Conservation (phyloP, 2,113 vertebrate genomes). For the Eptesicus fuscus region DNA sequence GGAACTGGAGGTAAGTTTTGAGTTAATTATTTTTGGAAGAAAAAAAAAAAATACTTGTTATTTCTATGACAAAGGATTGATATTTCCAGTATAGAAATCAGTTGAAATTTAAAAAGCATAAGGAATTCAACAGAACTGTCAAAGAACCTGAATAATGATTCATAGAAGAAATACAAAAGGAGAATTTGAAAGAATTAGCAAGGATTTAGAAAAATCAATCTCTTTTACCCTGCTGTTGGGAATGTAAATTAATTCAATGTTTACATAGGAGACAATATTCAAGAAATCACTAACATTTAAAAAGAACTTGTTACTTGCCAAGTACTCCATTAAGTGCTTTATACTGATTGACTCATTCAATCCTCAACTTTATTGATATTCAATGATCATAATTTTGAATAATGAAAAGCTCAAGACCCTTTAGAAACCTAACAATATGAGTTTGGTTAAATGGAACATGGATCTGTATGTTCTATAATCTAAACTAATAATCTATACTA, state of each 20-base stretch:
- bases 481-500: not conserved
- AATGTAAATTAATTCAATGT: conserved; percentile 21
- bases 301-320: not conserved
- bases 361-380: not conserved
- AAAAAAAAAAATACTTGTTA: not conserved
- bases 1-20: conserved; percentile 95
- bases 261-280: not conserved
- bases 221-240: not conserved
- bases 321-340: conserved; percentile 1
- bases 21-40: not conserved
- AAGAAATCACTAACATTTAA: not conserved
- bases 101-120: not conserved
- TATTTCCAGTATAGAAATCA: not conserved
- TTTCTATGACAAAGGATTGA: not conserved
- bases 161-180: conserved; percentile 11
- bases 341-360: not conserved
- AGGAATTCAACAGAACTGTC: not conserved
- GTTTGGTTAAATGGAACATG: conserved; percentile 16
- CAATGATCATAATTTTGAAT: not conserved
- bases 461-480: not conserved
- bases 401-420: not conserved
- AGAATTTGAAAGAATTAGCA: not conserved
- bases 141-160: not conserved
- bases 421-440: not conserved
- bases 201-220: not conserved